Evolutionary conservation across 2,797 vertebrate species (phyloP), one percentile per base, ranked within the genome.

Genomic region (Cynopterus sphinx): DNA sequence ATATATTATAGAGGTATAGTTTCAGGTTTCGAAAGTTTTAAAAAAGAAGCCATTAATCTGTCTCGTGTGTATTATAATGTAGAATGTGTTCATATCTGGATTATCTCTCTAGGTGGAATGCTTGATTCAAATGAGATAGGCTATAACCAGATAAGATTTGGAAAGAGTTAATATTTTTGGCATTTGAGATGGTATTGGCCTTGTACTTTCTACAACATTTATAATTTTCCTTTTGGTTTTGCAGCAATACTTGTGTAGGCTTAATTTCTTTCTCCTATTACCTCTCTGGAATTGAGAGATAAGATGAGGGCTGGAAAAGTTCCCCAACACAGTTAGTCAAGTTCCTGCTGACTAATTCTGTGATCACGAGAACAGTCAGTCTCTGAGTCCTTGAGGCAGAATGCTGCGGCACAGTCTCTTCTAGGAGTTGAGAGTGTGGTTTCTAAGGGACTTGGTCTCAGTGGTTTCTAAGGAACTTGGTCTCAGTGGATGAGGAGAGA

Each of bases 191-290:
- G 49, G 26, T 31, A n/a, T 68, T 2, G 1, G 43, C 41, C 21
- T 94, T 92, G 21, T 16, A 57, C 24, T 73, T 88, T 78, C 78
- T 70, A 49, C 65, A 77, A 19, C 31, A n/a, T 41, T 88, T 86
- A n/a, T n/a, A 39, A 74, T 77, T 94, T 85, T 63, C 55, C 36
- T 85, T 94, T 91, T 89, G 79, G 73, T 81, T 96, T 96, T 81
- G 36, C 13, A 94, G 41, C 3, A 7, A 36, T 65, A 31, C 22
- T 85, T 86, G 22, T 63, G 70, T 83, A 79, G 83, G 73, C 65
- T 96, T 82, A 46, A 36, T 90, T 79, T 88, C 53, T 75, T 90
- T 91, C 53, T 94, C 39, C 59, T 12, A 79, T 73, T 59, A 74
- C 53, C 63, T 91, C 19, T 95, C 53, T 91, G 79, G 79, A 95